Evolutionary conservation across 2,888 invertebrate genomes (phyloP), one percentile per base, ranked within the genome.

Genomic region (Ypsolopha scabrella): DNA sequence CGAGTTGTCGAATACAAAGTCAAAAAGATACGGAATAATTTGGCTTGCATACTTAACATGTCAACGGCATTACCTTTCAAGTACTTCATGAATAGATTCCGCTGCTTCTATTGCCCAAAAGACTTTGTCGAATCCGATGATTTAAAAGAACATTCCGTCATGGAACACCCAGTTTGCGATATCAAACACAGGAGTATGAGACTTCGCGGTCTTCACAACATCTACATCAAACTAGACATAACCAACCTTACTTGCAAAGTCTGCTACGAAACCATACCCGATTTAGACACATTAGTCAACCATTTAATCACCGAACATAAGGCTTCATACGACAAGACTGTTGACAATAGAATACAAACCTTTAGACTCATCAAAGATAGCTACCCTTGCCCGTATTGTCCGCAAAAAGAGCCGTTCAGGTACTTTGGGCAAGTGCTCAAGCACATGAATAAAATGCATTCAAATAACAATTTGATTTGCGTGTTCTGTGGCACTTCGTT

Each of bases 31-130:
- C 63, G 79, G 36, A 65, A 60, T 24, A 70, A 70, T 47, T 64
- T 83, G 13, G 72, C 76, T 0, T 70, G 66, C 33, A 66, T 83
- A 69, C 46, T 67, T 0, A 65, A 64, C 46, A 63, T 63, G 59
- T 61, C 64, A 0, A 71, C 67, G 1, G 68, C 64, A 0, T 48
- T 70, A 14, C 74, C 71, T 1, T 74, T 74, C 34, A 68, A 67
- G n/a, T 69, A 61, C 51, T 64, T 61, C 54, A 67, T 75, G 64
- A 75, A 70, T 52, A 70, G 67, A 50, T 80, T 82, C 48, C 58
- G 77, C 34, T 85, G 83, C 55, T 85, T 82, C 51, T 85, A 80
- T 54, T 85, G 85, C 53, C 59, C 79, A 0, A 70, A 72, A 64
- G 75, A 80, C 43, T 85, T 79, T 48, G 58, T 56, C 0, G 68